Percentiles rank a stretch among this genome's conserved stretches.
These are phyloP conservation scores for Patella vulgata DNA, from an alignment of 1,140 invertebrate species.

Conservation along the genomic window DNA sequence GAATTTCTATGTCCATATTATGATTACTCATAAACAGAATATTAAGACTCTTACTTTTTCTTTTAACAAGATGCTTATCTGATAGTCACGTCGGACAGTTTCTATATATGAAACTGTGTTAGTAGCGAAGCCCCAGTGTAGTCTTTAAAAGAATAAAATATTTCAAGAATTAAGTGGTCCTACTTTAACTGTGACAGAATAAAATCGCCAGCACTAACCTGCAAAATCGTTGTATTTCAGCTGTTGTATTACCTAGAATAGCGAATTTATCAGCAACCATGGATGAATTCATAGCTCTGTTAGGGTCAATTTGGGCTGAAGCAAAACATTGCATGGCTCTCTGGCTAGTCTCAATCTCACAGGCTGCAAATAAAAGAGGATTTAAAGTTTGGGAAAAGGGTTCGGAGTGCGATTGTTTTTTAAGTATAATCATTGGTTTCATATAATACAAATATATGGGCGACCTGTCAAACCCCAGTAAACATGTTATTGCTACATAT, in stretches of 20 bases:
- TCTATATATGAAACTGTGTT: too few species aligned
- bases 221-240: slow-evolving; percentile 3
- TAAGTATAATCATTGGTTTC: not conserved
- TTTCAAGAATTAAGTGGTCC: too few species aligned
- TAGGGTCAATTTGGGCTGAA: slow-evolving; percentile 1
- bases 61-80: too few species aligned
- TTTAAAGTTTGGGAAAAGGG: not conserved
- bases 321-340: slow-evolving; percentile 1
- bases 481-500: not conserved
- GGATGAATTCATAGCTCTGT: slow-evolving; percentile 1
- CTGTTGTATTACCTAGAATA: not conserved
- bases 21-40: too few species aligned
- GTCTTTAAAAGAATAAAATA: too few species aligned
- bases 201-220: too few species aligned
- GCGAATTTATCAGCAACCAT: slow-evolving; percentile 8
- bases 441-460: not conserved
- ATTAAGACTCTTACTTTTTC: too few species aligned
- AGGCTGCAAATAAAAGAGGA: slow-evolving; percentile 4
- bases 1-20: too few species aligned
- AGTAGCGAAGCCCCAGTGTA: too few species aligned
- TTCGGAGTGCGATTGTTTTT: not conserved
- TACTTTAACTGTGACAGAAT: too few species aligned
- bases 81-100: too few species aligned
- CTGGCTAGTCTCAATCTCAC: not conserved
- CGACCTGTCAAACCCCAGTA: not conserved